Base-by-base conservation (phyloP, 2,888 invertebrate species). In the Tachina grossa region DNA sequence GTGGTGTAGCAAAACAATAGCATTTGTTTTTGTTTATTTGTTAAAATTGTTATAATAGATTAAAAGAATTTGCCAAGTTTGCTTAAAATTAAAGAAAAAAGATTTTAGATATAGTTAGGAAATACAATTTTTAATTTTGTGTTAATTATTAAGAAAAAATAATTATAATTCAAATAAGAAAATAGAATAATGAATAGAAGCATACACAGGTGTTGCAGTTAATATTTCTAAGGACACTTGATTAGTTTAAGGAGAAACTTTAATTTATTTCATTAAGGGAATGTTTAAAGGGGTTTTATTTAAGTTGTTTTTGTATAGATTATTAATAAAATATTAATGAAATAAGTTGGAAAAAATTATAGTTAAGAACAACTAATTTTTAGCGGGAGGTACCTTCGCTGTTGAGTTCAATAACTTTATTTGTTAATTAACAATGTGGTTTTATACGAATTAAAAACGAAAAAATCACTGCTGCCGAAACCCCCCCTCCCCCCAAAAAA, bases 401-500 rank as follows among this genome's bases (percentile, higher is more conserved):
- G 89, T 79, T 88, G 88, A 87, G 88, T 84, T 88, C 84, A 88
- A 85, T 88, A 87, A 87, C 88, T 87, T 85, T n/a, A 81, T 45
- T 74, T 72, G 65, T 53, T 78, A 83, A 78, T 77, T 83, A 31
- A 31, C 31, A 31, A 72, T 78, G 83, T 77, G 83, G 77, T n/a
- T n/a, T 74, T 47, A 9, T 47, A 66, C 43, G 74, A 43, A n/a
- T 31, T 19, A 16, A 14, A 53, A 75, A 51, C 10, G 1, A 41
- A n/a, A 31, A 59, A 68, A 16, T 49, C 47, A 57, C 51, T 49
- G 43, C 39, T 59, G 71, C 77, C 75, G n/a, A n/a, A n/a, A n/a
- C n/a, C n/a, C n/a, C n/a, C n/a, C n/a, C n/a, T n/a, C n/a, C n/a
- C n/a, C n/a, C n/a, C n/a, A n/a, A 77, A 66, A 55, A 59, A 47